phyloP scores from a whole-genome alignment of 2,113 vertebrate genomes.

The Aphelocoma coerulescens region DNA sequence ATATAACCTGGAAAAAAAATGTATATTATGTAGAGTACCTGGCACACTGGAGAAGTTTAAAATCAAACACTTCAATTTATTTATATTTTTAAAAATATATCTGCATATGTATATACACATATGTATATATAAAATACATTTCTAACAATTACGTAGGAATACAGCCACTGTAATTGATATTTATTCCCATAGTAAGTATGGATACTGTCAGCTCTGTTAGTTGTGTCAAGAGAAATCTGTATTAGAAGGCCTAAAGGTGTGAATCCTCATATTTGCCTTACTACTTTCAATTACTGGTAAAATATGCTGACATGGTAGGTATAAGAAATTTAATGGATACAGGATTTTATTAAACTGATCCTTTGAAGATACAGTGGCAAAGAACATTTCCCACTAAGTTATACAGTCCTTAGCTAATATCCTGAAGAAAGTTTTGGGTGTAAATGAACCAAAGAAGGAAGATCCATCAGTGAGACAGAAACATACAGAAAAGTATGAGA shows the following conservation, averaged over 20 bases:
- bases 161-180: background rate
- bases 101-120: no score
- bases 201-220: background rate
- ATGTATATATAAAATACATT: background rate
- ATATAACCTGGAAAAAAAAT: background rate
- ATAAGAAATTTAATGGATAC: background rate
- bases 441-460: background rate
- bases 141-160: background rate
- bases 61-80: background rate
- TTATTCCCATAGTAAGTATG: background rate
- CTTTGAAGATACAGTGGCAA: background rate
- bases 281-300: background rate
- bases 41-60: background rate
- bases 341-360: background rate
- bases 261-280: background rate
- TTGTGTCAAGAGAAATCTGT: background rate
- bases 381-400: background rate
- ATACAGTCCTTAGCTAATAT: background rate
- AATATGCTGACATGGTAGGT: background rate
- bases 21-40: background rate
- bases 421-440: background rate
- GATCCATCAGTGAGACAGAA: background rate
- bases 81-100: background rate
- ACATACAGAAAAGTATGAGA: background rate
- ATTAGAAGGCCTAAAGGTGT: background rate